Evolutionary conservation across 1,140 invertebrate species (phyloP).

Genomic region (Pseudoatta argentina): DNA sequence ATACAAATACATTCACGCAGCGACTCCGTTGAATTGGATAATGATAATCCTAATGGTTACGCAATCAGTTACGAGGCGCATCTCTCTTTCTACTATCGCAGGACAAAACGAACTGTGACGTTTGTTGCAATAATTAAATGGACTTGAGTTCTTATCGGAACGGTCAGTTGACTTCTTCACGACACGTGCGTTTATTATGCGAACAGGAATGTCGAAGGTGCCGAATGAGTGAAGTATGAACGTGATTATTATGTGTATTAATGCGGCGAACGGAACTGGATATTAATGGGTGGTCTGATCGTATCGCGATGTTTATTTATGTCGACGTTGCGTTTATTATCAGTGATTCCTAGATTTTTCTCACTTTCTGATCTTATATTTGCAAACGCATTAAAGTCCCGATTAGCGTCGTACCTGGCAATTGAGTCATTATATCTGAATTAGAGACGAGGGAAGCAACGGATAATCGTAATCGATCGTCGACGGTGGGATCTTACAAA

Average conservation of each 20-base stretch:
- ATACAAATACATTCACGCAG: slow-evolving; percentile 9
- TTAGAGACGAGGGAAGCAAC: background rate
- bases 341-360: background rate
- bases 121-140: slow-evolving; percentile 5
- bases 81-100: background rate
- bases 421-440: slow-evolving; percentile 28
- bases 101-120: slow-evolving; percentile 7
- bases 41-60: slow-evolving; percentile 51
- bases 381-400: background rate
- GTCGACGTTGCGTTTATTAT: slow-evolving; percentile 15
- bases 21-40: slow-evolving; percentile 14
- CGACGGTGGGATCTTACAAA: slow-evolving; percentile 34
- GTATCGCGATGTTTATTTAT: slow-evolving; percentile 43
- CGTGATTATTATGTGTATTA: slow-evolving; percentile 39
- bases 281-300: background rate
- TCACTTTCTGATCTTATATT: background rate
- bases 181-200: background rate
- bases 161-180: background rate
- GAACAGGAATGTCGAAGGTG: slow-evolving; percentile 35
- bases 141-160: slow-evolving; percentile 18
- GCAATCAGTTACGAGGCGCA: slow-evolving; percentile 2
- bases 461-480: slow-evolving; percentile 28
- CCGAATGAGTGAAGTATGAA: slow-evolving; percentile 16
- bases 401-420: slow-evolving; percentile 18
- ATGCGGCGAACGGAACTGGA: slow-evolving; percentile 2